Evolutionary conservation across 2,113 vertebrate genomes (phyloP).

Genomic region (Corynorhinus townsendii): DNA sequence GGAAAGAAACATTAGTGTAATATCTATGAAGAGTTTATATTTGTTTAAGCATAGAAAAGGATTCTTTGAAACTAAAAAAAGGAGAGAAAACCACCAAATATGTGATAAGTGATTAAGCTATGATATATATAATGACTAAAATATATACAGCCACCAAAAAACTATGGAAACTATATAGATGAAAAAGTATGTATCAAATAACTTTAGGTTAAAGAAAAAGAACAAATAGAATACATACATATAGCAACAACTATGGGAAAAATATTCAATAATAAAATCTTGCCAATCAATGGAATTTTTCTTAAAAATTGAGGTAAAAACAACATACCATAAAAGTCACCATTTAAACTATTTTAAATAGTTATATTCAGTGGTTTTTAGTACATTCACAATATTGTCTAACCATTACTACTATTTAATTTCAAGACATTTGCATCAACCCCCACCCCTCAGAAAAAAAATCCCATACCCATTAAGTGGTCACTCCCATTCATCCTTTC

Average conservation of each 20-base stretch:
- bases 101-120: conserved; percentile 16
- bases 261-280: not conserved
- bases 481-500: not conserved
- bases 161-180: not conserved
- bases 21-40: not conserved
- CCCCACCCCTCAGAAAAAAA: not conserved
- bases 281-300: not conserved
- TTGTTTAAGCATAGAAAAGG: not conserved
- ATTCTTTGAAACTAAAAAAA: not conserved
- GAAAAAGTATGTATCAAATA: not conserved
- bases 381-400: not conserved
- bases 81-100: not conserved
- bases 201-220: not conserved
- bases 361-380: not conserved
- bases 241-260: not conserved
- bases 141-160: not conserved
- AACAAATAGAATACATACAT: not conserved
- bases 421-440: not conserved
- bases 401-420: not conserved
- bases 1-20: not conserved
- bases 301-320: conserved; percentile 4
- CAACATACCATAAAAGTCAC: not conserved
- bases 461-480: not conserved
- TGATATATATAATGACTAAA: not conserved
- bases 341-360: not conserved